Percentiles rank a stretch among this genome's conserved stretches.
These are phyloP conservation scores for Colletes gigas DNA, from an alignment of 1,140 invertebrate species.

Conservation along the genomic window DNA sequence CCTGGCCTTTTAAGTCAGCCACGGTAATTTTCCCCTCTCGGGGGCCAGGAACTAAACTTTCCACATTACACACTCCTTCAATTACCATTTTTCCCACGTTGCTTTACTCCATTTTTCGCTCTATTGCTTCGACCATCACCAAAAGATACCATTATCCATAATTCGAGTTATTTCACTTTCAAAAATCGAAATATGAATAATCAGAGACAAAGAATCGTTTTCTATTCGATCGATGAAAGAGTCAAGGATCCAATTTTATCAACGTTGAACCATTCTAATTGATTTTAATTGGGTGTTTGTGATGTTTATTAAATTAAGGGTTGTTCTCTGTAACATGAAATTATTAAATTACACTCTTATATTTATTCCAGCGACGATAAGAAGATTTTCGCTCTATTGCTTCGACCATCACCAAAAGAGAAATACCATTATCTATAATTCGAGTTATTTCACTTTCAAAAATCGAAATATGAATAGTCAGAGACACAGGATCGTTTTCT, in stretches of 20 bases:
- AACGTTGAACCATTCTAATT: too few relatives aligned
- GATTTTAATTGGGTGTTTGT: too few relatives aligned
- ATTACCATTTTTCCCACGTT: not conserved
- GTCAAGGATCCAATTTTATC: not conserved
- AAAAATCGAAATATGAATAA: too few relatives aligned
- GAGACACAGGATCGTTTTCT: too few relatives aligned
- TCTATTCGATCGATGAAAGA: too few relatives aligned
- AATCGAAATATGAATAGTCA: too few relatives aligned
- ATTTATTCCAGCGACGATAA: too few relatives aligned
- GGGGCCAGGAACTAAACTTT: not conserved
- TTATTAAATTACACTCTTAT: too few relatives aligned
- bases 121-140: not conserved
- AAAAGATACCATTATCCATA: not conserved
- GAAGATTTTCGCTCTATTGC: too few relatives aligned
- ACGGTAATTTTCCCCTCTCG: constrained; percentile 29
- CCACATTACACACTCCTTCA: not conserved
- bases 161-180: not conserved
- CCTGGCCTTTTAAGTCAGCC: constrained; percentile 39
- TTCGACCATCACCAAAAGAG: not conserved
- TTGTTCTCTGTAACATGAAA: too few relatives aligned
- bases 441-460: not conserved
- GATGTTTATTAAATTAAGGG: too few relatives aligned
- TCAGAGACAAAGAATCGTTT: too few relatives aligned
- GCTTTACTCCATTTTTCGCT: not conserved
- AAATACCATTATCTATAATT: not conserved